Percentiles rank a stretch among this genome's conserved stretches.
These are phyloP conservation scores for Maconellicoccus hirsutus DNA, from an alignment of 1,140 invertebrate genomes.

Conservation along the genomic window DNA sequence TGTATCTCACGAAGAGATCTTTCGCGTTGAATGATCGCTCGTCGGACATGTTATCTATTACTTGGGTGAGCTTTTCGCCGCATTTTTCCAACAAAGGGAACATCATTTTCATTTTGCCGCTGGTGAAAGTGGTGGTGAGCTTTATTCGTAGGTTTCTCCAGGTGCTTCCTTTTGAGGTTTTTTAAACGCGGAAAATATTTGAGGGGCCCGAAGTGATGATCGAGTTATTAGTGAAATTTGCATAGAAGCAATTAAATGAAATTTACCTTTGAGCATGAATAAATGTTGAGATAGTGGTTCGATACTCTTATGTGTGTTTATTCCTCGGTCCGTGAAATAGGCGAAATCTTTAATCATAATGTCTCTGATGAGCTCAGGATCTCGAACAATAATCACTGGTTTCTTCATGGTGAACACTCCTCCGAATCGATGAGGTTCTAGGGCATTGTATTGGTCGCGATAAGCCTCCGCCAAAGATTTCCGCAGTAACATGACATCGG, in stretches of 20 bases:
- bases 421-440: conserved; percentile 29
- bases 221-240: no score
- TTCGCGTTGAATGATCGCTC: conserved; percentile 37
- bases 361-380: conserved; percentile 43
- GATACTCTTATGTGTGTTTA: conserved; percentile 11
- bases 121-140: conserved; percentile 36
- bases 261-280: conserved; percentile 36
- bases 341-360: conserved; percentile 45
- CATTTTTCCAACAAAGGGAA: neutral
- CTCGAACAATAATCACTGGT: conserved; percentile 40
- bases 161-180: conserved; percentile 21
- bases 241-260: no score
- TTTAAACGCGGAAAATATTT: no score
- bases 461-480: neutral
- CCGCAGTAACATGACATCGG: conserved; percentile 33
- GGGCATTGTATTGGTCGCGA: neutral
- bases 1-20: conserved; percentile 39
- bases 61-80: neutral
- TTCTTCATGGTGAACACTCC: conserved; percentile 40
- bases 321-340: conserved; percentile 39
- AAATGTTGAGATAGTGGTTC: conserved; percentile 40
- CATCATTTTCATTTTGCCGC: conserved; percentile 18
- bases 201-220: no score
- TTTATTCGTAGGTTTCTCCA: conserved; percentile 37
- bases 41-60: neutral